Evolutionary conservation across 1,140 invertebrate genomes (phyloP).

Genomic region (Diachasma alloeum): DNA sequence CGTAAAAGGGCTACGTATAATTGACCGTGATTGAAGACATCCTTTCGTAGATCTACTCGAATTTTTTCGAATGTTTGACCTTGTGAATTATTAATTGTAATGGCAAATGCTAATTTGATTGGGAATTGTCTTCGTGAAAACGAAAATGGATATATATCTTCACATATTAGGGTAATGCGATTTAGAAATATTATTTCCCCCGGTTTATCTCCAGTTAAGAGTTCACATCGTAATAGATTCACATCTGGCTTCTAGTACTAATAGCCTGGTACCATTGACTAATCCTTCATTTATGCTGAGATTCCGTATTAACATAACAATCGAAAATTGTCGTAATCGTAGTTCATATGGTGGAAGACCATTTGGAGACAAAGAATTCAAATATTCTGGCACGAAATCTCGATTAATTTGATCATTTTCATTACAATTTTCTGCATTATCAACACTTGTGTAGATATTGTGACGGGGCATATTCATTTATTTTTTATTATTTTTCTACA

Average conservation of each 20-base stretch:
- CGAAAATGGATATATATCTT: too few species aligned
- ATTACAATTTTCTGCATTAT: background rate
- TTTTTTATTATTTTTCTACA: too few species aligned
- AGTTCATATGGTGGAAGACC: constrained; percentile 12
- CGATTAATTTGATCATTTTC: too few species aligned
- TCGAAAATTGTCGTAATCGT: constrained; percentile 9
- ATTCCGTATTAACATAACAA: constrained; percentile 22
- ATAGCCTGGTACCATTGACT: too few species aligned
- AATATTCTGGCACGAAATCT: background rate
- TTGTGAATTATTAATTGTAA: constrained; percentile 64
- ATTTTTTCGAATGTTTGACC: constrained; percentile 42
- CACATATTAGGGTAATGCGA: too few species aligned
- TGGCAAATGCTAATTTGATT: constrained; percentile 61
- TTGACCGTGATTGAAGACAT: constrained; percentile 51
- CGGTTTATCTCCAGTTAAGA: background rate
- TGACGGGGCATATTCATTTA: too few species aligned
- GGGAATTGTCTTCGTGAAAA: constrained; percentile 48
- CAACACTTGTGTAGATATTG: too few species aligned
- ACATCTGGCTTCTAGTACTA: too few species aligned
- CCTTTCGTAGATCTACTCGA: constrained; percentile 44
- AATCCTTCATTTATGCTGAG: background rate
- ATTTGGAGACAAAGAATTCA: constrained; percentile 5
- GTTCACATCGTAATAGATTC: too few species aligned
- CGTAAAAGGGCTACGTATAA: too few species aligned
- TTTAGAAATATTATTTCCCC: constrained; percentile 1